These are phyloP conservation scores for Oophaga pumilio DNA, from an alignment of 2,113 vertebrate genomes.

Conservation along the genomic window DNA sequence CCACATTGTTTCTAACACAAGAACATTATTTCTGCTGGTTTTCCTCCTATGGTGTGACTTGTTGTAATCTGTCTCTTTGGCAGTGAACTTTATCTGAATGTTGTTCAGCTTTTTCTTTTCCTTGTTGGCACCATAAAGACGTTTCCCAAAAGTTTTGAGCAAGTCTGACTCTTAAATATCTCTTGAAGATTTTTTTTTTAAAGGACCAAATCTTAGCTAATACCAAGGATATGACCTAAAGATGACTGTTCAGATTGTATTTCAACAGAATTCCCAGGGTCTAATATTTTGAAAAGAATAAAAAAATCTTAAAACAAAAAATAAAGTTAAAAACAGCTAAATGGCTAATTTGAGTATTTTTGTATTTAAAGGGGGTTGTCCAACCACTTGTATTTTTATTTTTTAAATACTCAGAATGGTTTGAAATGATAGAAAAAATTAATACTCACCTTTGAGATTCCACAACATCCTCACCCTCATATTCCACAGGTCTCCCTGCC, in stretches of 20 bases:
- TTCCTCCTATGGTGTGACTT: background rate
- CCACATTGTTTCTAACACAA: background rate
- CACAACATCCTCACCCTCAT: too few relatives aligned
- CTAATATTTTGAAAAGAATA: background rate
- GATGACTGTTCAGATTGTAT: background rate
- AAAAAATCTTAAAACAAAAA: background rate
- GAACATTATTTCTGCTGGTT: background rate
- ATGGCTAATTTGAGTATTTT: too few relatives aligned
- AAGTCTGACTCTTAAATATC: slow-evolving; percentile 9
- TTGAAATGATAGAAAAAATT: too few relatives aligned
- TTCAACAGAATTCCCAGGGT: background rate
- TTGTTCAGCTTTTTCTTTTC: background rate
- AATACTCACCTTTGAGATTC: too few relatives aligned
- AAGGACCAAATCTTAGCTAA: background rate
- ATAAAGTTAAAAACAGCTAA: too few relatives aligned
- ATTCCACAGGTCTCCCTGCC: too few relatives aligned
- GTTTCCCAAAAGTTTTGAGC: slow-evolving; percentile 7
- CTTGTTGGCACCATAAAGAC: background rate
- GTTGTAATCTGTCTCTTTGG: slow-evolving; percentile 6
- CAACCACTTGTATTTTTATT: too few relatives aligned
- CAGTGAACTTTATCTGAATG: background rate
- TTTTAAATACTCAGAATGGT: too few relatives aligned
- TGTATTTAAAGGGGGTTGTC: too few relatives aligned
- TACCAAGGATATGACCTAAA: background rate
- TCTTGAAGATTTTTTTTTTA: slow-evolving; percentile 57